Evolutionary conservation across 92 coral and sea anemone species (phyloP).

Genomic region (Palythoa caribaeorum): DNA sequence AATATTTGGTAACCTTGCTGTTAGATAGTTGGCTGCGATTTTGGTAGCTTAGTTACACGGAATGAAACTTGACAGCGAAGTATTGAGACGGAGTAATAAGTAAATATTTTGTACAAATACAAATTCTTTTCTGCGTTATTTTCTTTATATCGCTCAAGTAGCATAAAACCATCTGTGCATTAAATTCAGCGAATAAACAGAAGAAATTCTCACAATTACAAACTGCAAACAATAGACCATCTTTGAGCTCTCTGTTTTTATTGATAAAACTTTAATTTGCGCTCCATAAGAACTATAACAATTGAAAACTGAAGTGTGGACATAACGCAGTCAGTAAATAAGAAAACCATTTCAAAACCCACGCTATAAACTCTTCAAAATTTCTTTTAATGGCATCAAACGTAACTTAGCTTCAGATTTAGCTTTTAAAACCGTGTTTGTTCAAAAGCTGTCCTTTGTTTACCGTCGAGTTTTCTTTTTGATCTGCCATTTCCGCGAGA

Average conservation of each 20-base stretch:
- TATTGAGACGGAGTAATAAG: constrained; percentile 7
- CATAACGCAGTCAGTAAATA: not conserved
- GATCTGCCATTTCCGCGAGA: constrained; percentile 36
- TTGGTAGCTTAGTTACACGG: constrained; percentile 39
- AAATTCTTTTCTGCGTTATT: constrained; percentile 28
- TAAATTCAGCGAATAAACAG: constrained; percentile 18
- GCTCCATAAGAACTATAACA: not conserved
- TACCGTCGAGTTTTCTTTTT: constrained; percentile 26
- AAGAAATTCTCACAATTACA: constrained; percentile 18
- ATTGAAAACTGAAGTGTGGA: no score
- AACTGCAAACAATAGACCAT: constrained; percentile 29
- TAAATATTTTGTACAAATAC: constrained; percentile 26
- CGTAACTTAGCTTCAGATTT: not conserved
- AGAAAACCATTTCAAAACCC: not conserved
- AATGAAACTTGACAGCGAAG: not conserved
- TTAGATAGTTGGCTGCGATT: constrained; percentile 31
- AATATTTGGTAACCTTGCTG: constrained; percentile 45
- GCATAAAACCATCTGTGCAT: not conserved
- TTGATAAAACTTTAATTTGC: constrained; percentile 7
- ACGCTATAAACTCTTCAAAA: not conserved
- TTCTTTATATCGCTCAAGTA: constrained; percentile 31
- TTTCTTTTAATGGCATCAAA: no score
- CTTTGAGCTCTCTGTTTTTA: constrained; percentile 14
- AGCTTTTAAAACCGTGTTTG: constrained; percentile 9
- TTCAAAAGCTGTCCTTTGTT: constrained; percentile 34